A percentile compares a stretch with the other conserved stretches of the same genome.
phyloP scores from a whole-genome alignment of 2,113 vertebrate genomes.

The Anarrhichthys ocellatus region DNA sequence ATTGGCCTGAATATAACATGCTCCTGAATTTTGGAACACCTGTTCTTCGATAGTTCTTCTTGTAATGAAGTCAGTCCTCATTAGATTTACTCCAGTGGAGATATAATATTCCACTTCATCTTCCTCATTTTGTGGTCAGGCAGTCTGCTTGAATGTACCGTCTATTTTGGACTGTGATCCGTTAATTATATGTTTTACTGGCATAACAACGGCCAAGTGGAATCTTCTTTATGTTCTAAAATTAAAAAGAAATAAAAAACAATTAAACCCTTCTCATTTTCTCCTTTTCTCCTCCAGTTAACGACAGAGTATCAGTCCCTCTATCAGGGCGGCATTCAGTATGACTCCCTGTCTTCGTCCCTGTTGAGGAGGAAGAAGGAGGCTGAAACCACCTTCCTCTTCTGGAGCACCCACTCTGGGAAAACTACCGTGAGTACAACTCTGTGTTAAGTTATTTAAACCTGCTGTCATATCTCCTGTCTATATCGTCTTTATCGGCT shows the following conservation, averaged over 20 bases:
- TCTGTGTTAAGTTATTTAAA: constrained; percentile 27
- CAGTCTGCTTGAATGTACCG: neutral
- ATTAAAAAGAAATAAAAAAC: neutral
- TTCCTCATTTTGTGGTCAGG: neutral
- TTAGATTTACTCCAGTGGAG: neutral
- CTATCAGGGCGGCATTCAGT: constrained; percentile 88
- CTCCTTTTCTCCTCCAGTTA: constrained; percentile 58
- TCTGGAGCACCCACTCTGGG: constrained; percentile 95
- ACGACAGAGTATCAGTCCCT: constrained; percentile 92
- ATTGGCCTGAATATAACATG: neutral
- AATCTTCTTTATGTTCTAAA: neutral
- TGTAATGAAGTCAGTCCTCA: neutral
- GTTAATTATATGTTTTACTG: neutral
- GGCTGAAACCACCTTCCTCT: constrained; percentile 91
- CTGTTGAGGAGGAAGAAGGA: constrained; percentile 91
- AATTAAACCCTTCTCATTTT: neutral
- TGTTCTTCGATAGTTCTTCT: too few species aligned
- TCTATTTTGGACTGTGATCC: neutral
- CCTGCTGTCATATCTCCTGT: neutral
- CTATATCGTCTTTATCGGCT: neutral
- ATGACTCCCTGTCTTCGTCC: constrained; percentile 88
- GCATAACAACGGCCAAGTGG: neutral
- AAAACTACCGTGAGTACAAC: constrained; percentile 89
- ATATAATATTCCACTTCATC: neutral
- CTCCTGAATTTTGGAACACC: too few species aligned